A percentile compares a stretch with the other conserved stretches of the same genome.
These are phyloP conservation scores for Bimastos eiseni DNA, from an alignment of 2,888 invertebrate genomes.

Conservation along the genomic window DNA sequence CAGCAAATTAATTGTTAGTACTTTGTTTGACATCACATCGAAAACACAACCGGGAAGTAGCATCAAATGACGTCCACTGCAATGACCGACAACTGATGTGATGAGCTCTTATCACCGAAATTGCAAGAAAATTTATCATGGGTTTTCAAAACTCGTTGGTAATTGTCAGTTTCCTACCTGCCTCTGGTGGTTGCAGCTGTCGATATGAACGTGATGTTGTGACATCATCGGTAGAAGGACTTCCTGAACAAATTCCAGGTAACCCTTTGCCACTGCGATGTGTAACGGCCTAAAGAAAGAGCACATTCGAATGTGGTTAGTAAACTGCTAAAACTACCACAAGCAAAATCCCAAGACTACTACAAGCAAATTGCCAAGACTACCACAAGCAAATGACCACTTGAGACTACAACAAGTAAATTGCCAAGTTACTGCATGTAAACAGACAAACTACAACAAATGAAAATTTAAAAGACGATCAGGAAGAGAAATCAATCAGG, in stretches of 20 bases:
- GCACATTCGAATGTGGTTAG: not conserved
- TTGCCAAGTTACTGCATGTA: no score
- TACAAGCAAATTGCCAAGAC: not conserved
- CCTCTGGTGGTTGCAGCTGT: slow-evolving; percentile 29
- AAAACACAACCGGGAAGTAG: not conserved
- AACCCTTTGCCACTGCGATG: slow-evolving; percentile 3
- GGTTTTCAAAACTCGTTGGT: not conserved
- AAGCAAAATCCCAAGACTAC: not conserved
- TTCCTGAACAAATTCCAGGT: not conserved
- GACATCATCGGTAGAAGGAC: slow-evolving; percentile 16
- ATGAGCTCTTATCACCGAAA: not conserved
- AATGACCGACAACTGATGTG: not conserved
- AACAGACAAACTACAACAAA: no score
- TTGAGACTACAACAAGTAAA: no score
- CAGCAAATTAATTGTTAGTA: not conserved
- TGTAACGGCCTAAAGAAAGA: not conserved
- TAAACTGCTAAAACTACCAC: not conserved
- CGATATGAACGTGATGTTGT: not conserved
- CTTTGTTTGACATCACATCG: not conserved
- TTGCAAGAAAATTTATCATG: not conserved
- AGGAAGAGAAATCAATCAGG: no score
- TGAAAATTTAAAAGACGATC: no score
- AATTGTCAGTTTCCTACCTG: slow-evolving; percentile 19
- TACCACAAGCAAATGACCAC: not conserved
- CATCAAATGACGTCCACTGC: not conserved